Evolutionary conservation across 2,888 invertebrate species (phyloP), one percentile per base, ranked within the genome.

Genomic region (Clanis bilineata): DNA sequence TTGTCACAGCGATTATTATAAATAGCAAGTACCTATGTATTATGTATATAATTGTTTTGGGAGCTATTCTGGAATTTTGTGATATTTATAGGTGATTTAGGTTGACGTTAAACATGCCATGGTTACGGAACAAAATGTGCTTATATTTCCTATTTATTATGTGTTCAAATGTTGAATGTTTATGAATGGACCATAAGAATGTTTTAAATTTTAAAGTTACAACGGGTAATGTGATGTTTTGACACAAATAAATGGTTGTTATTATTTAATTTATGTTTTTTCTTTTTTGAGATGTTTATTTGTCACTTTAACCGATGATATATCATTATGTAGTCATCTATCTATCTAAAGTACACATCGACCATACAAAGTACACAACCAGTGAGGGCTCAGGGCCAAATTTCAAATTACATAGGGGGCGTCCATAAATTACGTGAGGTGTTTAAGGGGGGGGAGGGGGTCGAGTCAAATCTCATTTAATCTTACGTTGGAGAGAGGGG

Each of bases 201-300:
- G 69, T 67, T 69, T 70, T 71, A 73, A 77, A 80, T 79, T 75
- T 68, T 76, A 69, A 65, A 73, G 74, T 73, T 75, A 73, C 65
- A 73, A 80, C 74, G 84, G 86, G 82, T 85, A 81, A 79, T 76
- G 78, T 51, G 79, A 80, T 67, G 76, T 76, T 77, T 79, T 73
- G 70, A 74, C 68, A 74, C 73, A 80, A 85, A 83, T 85, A 82
- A 83, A 78, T 51, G 79, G 77, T 85, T 84, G 79, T 85, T 85
- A 72, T 83, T 81, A 77, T 77, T 79, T 75, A 57, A 63, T 60
- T 66, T 64, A 60, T 64, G 57, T 63, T 69, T 76, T 73, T 72
- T n/a, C n/a, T n/a, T n/a, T n/a, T n/a, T n/a, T n/a, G n/a, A n/a
- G n/a, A n/a, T n/a, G n/a, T n/a, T n/a, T n/a, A n/a, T n/a, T n/a